These are phyloP conservation scores for Philereme transversata DNA, from an alignment of 2,888 invertebrate genomes.

Conservation along the genomic window DNA sequence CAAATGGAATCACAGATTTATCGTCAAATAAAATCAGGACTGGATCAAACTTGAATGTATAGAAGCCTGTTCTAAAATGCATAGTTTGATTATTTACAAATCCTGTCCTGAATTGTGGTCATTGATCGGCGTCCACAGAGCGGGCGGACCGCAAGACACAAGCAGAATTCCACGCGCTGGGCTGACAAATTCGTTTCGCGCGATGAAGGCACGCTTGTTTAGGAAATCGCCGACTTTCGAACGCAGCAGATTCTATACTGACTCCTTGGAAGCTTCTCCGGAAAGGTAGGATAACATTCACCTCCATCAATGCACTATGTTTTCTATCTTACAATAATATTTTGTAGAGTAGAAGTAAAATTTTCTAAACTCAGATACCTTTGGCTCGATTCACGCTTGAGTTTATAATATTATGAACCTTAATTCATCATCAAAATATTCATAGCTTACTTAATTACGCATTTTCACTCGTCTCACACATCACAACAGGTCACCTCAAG, in stretches of 20 bases:
- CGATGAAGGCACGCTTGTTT: constrained; percentile 28
- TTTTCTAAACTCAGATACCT: neutral
- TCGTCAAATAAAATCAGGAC: too few species aligned
- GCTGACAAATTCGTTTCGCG: constrained; percentile 42
- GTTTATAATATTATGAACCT: too few species aligned
- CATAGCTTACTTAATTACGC: too few species aligned
- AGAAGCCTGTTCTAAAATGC: neutral
- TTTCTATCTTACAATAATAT: too few species aligned
- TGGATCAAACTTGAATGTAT: too few species aligned
- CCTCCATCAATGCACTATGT: neutral
- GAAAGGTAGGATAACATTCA: constrained; percentile 46
- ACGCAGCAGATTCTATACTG: constrained; percentile 44
- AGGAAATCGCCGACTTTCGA: constrained; percentile 36
- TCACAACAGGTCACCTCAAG: constrained; percentile 50
- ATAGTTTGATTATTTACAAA: neutral
- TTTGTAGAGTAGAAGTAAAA: too few species aligned
- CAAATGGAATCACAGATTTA: too few species aligned
- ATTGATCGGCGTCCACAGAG: constrained; percentile 11
- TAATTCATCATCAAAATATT: too few species aligned
- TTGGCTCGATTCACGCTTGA: too few species aligned
- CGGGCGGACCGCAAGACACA: neutral
- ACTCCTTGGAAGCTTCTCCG: constrained; percentile 54
- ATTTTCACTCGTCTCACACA: neutral
- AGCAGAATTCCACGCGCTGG: constrained; percentile 19
- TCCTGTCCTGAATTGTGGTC: neutral